phyloP scores from a whole-genome alignment of 2,888 invertebrate species.

The Sialis lutaria region DNA sequence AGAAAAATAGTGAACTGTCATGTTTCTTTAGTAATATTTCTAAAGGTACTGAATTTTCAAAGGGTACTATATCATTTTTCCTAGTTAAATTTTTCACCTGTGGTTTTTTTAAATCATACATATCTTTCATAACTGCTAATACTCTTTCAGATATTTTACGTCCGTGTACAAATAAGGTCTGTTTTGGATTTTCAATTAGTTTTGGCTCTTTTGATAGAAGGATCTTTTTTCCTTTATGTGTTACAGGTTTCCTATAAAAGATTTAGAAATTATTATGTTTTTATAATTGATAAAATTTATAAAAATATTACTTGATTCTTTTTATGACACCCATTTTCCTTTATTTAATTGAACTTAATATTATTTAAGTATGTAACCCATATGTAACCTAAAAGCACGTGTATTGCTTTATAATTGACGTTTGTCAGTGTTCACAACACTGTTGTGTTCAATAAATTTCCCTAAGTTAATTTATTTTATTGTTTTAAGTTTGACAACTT shows the following conservation, averaged over 20 bases:
- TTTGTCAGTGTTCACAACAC: too few relatives aligned
- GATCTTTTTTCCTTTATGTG: slow-evolving; percentile 72
- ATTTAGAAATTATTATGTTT: slow-evolving; percentile 14
- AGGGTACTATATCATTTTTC: slow-evolving; percentile 81
- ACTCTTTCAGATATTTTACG: slow-evolving; percentile 57
- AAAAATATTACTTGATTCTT: neutral
- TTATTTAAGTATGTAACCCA: too few relatives aligned
- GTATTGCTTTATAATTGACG: too few relatives aligned
- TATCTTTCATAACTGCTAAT: slow-evolving; percentile 62
- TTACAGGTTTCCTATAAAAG: slow-evolving; percentile 64
- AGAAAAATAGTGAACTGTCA: slow-evolving; percentile 78
- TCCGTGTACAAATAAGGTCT: slow-evolving; percentile 70
- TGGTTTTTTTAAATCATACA: slow-evolving; percentile 76
- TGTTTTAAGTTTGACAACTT: too few relatives aligned
- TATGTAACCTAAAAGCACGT: too few relatives aligned
- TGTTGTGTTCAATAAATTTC: too few relatives aligned
- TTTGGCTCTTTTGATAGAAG: slow-evolving; percentile 71
- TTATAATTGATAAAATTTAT: slow-evolving; percentile 15
- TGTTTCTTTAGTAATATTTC: slow-evolving; percentile 63
- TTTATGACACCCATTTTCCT: slow-evolving; percentile 1
- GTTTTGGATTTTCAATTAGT: slow-evolving; percentile 73
- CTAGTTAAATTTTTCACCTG: slow-evolving; percentile 55
- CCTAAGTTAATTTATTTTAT: too few relatives aligned
- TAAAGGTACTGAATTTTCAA: slow-evolving; percentile 75
- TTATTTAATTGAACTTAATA: too few relatives aligned